A percentile compares a stretch with the other conserved stretches of the same genome.
Evolutionary conservation across 2,797 vertebrate genomes (phyloP).

Genomic region (Scolopax bukidnonensis): DNA sequence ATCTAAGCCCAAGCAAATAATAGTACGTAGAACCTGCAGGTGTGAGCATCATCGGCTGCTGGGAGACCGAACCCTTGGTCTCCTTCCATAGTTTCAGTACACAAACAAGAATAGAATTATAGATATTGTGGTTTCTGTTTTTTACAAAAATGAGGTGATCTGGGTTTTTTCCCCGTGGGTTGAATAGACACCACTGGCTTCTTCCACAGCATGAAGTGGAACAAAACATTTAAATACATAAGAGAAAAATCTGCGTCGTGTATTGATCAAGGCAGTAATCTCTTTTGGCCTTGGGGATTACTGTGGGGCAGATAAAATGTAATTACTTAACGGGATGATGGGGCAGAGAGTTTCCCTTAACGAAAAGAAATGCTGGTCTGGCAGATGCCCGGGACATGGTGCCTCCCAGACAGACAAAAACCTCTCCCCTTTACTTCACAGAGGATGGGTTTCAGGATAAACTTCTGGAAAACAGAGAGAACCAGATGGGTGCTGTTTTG

Average conservation of each 20-base stretch:
- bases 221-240: neutral
- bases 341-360: neutral
- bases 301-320: fast-evolving
- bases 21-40: neutral
- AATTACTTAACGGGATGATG: neutral
- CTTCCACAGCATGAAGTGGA: neutral
- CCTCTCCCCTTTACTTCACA: neutral
- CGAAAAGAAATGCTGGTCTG: neutral
- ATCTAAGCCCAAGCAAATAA: fast-evolving
- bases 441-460: neutral
- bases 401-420: neutral
- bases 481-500: fast-evolving
- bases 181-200: neutral
- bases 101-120: neutral
- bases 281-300: fast-evolving
- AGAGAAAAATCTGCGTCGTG: neutral
- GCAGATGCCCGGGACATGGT: neutral
- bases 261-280: neutral
- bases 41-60: neutral
- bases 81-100: neutral
- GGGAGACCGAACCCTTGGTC: neutral
- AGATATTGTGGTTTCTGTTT: neutral
- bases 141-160: neutral
- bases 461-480: neutral
- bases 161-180: no score